Conservation (phyloP, 1,140 invertebrate genomes). For the Idris sp. region DNA sequence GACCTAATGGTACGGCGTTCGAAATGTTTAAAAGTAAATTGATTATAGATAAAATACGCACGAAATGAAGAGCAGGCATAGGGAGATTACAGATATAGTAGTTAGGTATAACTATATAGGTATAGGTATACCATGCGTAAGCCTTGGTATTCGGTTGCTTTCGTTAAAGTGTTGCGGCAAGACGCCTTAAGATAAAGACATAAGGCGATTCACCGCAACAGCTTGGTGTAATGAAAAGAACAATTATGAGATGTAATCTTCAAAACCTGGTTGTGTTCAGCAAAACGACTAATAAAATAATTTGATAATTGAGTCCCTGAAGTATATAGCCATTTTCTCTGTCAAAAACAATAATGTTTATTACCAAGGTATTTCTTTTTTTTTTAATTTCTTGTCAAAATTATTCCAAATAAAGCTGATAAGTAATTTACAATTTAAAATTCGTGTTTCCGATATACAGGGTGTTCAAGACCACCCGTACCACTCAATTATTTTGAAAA, state of each 20-base stretch:
- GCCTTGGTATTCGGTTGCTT: slow-evolving; percentile 11
- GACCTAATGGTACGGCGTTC: slow-evolving; percentile 10
- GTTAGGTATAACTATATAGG: slow-evolving; percentile 12
- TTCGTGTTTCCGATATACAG: slow-evolving; percentile 22
- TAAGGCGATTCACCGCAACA: slow-evolving; percentile 18
- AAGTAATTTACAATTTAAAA: slow-evolving; percentile 17
- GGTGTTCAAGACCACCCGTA: too few relatives aligned
- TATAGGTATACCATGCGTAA: too few relatives aligned
- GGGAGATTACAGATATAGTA: slow-evolving; percentile 27
- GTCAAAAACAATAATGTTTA: slow-evolving; percentile 8
- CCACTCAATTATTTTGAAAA: too few relatives aligned
- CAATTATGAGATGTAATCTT: too few relatives aligned
- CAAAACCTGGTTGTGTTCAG: too few relatives aligned
- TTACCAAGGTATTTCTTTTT: slow-evolving; percentile 11
- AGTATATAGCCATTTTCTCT: too few relatives aligned
- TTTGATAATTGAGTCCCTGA: too few relatives aligned
- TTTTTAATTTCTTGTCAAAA: slow-evolving; percentile 7
- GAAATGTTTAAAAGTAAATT: slow-evolving; percentile 25
- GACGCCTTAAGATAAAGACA: slow-evolving; percentile 34
- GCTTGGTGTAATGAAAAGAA: slow-evolving; percentile 14
- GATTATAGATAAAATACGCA: slow-evolving; percentile 24
- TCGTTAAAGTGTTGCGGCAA: slow-evolving; percentile 28
- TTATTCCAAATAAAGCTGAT: slow-evolving; percentile 20
- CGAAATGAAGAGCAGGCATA: slow-evolving; percentile 30
- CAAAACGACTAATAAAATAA: too few relatives aligned